phyloP scores from a whole-genome alignment of 2,113 vertebrate genomes.

The Esox niger region DNA sequence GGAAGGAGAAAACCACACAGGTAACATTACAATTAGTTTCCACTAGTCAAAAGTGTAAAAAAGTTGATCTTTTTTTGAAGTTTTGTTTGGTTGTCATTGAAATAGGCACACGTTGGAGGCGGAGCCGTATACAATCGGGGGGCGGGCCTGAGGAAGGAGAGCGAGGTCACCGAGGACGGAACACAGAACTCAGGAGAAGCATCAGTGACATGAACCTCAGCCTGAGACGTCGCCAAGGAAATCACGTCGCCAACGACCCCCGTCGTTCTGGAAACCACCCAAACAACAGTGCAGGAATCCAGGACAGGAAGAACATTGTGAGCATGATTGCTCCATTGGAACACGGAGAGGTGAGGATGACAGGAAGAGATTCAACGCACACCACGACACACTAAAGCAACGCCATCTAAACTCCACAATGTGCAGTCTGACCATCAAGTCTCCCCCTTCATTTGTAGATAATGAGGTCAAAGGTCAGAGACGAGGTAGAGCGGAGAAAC shows the following conservation, averaged over 20 bases:
- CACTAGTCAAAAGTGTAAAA: not conserved
- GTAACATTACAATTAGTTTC: constrained; percentile 40
- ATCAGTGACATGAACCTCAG: constrained; percentile 92
- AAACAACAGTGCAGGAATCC: constrained; percentile 48
- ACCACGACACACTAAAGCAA: not conserved
- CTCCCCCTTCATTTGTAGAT: constrained; percentile 42
- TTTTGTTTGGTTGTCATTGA: constrained; percentile 14
- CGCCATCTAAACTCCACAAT: not conserved
- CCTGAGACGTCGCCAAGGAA: constrained; percentile 77
- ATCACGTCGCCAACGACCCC: constrained; percentile 62
- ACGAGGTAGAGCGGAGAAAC: constrained; percentile 55
- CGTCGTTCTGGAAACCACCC: constrained; percentile 41
- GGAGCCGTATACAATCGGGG: constrained; percentile 80
- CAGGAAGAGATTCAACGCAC: not conserved
- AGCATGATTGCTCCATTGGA: constrained; percentile 79
- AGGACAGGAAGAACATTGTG: constrained; percentile 82
- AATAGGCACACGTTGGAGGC: constrained; percentile 78
- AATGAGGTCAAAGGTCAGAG: constrained; percentile 53
- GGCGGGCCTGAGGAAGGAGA: constrained; percentile 70
- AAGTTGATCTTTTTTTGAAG: not conserved
- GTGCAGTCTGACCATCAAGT: not conserved
- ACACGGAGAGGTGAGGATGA: constrained; percentile 58
- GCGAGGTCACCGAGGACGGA: constrained; percentile 73
- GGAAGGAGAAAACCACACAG: constrained; percentile 70
- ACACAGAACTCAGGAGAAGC: constrained; percentile 84